Percentiles rank a stretch among this genome's conserved stretches.
phyloP scores from a whole-genome alignment of 2,888 invertebrate species.

The Ennomos quercinarius region DNA sequence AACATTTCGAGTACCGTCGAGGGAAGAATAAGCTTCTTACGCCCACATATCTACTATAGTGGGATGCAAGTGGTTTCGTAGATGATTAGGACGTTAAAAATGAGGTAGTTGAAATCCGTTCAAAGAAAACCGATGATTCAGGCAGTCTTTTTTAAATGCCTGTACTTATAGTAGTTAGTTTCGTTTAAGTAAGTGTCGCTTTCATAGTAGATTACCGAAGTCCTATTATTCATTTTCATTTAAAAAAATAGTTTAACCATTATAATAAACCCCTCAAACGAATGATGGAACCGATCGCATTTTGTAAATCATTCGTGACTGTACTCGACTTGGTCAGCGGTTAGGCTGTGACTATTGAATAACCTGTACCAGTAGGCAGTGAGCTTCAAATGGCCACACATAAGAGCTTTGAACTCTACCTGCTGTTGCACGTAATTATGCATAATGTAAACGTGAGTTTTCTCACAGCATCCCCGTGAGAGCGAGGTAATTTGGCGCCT shows the following conservation, averaged over 20 bases:
- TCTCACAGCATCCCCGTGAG: conserved; percentile 45
- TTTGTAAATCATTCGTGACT: conserved; percentile 42
- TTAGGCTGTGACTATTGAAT: no score
- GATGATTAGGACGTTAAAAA: conserved; percentile 1
- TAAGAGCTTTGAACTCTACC: conserved; percentile 61
- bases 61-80: not conserved
- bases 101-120: not conserved
- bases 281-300: no score
- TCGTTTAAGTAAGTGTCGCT: no score
- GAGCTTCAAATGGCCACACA: conserved; percentile 47
- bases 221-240: no score
- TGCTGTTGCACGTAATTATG: conserved; percentile 51
- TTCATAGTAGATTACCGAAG: no score
- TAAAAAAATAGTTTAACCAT: no score
- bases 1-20: conserved; percentile 50
- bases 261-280: no score
- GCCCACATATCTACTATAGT: not conserved
- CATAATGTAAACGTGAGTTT: conserved; percentile 56
- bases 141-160: no score
- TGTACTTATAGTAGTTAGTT: no score
- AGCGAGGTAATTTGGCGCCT: conserved; percentile 31
- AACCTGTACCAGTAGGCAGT: conserved; percentile 12
- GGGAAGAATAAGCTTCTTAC: conserved; percentile 28
- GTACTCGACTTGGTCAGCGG: conserved; percentile 41
- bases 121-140: no score